Evolutionary conservation across 2,113 vertebrate genomes (phyloP), one percentile per base, ranked within the genome.

Genomic region (Hypomesus transpacificus): DNA sequence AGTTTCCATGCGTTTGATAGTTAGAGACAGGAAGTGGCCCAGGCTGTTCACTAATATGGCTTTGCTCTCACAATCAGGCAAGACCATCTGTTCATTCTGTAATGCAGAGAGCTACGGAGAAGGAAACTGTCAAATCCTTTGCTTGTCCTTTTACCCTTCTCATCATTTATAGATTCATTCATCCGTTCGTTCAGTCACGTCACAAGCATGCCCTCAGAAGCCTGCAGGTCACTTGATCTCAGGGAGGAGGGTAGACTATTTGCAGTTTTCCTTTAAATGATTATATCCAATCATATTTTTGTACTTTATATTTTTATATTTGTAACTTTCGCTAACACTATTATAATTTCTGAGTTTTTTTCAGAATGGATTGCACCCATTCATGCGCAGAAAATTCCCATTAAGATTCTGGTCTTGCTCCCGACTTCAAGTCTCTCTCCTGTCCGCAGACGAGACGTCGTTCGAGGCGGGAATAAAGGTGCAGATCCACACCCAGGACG

Each of bases 391-490:
- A 34, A 34, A 59, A 21, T 71, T 67, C 17, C 39, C 46, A 20
- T 68, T 78, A 66, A 14, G 63, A 80, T 74, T 81, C 72, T 66
- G 67, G 68, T 20, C 58, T 17, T 14, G 31, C 3, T 64, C 18
- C 28, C 9, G 8, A 39, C 53, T 46, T 58, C 68, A 57, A 71
- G 73, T 71, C 72, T 77, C 57, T 74, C 81, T 68, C 71, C 67
- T 75, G 69, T 76, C 34, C 62, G 1, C 88, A 99, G 97, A 98
- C 0, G 97, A 99, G 90, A 98, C 97, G 0, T 98, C 97, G 0
- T 98, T 99, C 1, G 97, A 99, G 87, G 97, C 97, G 0, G 97
- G 97, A 76, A 98, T 99, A 91, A 99, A 99, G 86, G 97, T 99
- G 75, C 97, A 99, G 92, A 98, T 99, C 89, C 97, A 99, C 88